Evolutionary conservation across 2,797 vertebrate genomes (phyloP).

Genomic region (Triplophysa bombifrons): DNA sequence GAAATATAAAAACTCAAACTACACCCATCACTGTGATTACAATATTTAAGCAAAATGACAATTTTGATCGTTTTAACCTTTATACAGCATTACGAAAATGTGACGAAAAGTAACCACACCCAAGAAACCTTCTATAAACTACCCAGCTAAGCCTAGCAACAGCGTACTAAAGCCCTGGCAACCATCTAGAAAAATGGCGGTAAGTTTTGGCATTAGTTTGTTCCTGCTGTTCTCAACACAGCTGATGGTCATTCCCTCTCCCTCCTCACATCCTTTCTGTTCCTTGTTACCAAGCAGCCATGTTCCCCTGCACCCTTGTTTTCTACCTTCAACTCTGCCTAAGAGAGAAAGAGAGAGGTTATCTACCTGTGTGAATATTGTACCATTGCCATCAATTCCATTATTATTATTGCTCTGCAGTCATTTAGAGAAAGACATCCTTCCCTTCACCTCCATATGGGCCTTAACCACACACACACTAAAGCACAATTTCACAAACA

Average conservation of each 20-base stretch:
- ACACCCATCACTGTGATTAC: too few species aligned
- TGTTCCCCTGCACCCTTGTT: not conserved
- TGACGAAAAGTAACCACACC: too few species aligned
- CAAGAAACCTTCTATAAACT: not conserved
- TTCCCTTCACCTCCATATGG: constrained; percentile 42
- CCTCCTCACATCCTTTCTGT: constrained; percentile 5
- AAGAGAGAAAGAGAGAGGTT: not conserved
- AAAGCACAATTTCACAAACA: constrained; percentile 17
- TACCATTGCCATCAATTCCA: constrained; percentile 76
- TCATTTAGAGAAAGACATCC: constrained; percentile 62
- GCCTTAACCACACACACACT: constrained; percentile 37
- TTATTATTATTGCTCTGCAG: constrained; percentile 76
- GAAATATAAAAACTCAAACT: too few species aligned
- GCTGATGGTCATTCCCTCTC: constrained; percentile 65
- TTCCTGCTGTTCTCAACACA: constrained; percentile 73
- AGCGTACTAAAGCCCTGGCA: not conserved
- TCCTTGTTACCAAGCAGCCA: constrained; percentile 26
- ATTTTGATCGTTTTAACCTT: too few species aligned
- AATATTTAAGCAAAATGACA: too few species aligned
- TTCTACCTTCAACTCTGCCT: not conserved
- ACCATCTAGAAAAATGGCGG: not conserved
- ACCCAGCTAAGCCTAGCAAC: not conserved
- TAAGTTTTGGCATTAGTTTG: not conserved
- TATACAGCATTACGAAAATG: too few species aligned
- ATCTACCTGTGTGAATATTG: constrained; percentile 65